Conservation (phyloP, 1,140 invertebrate species). For the Ceratina calcarata region DNA sequence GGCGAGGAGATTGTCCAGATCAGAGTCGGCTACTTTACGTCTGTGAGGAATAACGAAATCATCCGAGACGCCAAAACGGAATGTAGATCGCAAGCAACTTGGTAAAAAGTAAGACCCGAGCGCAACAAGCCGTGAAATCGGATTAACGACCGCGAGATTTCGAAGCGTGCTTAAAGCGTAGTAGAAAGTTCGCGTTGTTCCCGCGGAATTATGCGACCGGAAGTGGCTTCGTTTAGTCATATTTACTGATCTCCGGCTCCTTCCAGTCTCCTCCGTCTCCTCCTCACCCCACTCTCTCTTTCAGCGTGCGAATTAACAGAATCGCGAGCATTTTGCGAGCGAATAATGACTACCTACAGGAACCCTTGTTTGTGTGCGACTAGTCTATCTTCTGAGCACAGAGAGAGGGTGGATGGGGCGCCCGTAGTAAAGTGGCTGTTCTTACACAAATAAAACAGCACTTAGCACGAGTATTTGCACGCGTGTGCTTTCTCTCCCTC, state of each 20-base stretch:
- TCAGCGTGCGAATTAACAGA: slow-evolving; percentile 21
- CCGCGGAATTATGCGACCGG: slow-evolving; percentile 54
- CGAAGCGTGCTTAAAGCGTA: not conserved
- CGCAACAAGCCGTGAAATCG: slow-evolving; percentile 6
- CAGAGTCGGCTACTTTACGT: slow-evolving; percentile 55
- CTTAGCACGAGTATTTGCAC: slow-evolving; percentile 77
- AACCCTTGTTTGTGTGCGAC: slow-evolving; percentile 48
- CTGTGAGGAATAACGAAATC: slow-evolving; percentile 67
- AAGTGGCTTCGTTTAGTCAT: slow-evolving; percentile 59
- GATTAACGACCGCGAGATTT: slow-evolving; percentile 50
- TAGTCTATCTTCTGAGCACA: slow-evolving; percentile 43
- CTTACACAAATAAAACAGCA: slow-evolving; percentile 80
- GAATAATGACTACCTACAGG: slow-evolving; percentile 42
- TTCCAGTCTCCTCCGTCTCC: not conserved
- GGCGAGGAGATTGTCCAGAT: slow-evolving; percentile 62
- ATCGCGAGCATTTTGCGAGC: slow-evolving; percentile 44
- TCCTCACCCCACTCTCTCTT: not conserved
- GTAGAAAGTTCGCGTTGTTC: slow-evolving; percentile 30
- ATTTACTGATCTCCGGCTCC: slow-evolving; percentile 36
- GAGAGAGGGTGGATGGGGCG: slow-evolving; percentile 16
- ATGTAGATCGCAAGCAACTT: not conserved
- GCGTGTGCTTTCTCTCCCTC: slow-evolving; percentile 51
- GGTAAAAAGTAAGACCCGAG: slow-evolving; percentile 6
- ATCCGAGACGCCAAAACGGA: not conserved
- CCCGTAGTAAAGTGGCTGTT: slow-evolving; percentile 73